Base-by-base conservation (phyloP, 2,888 invertebrate genomes). In the Netelia inedita region DNA sequence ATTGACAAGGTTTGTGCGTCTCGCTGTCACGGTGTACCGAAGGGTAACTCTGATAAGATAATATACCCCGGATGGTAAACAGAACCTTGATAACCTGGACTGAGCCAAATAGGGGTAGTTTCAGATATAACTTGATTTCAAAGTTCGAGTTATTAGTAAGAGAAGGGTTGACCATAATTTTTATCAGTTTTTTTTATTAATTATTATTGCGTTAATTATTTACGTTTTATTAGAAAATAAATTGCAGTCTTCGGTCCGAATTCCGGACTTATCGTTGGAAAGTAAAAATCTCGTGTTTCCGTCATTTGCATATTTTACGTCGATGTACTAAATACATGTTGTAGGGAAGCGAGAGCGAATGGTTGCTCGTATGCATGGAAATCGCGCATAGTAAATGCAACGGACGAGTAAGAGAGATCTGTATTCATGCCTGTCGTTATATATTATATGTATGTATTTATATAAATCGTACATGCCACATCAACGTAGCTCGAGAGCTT, bases 311-410 rank as follows among this genome's bases (percentile, higher is more conserved):
- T 35, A 43, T 35, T 53, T 23, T 41, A 50, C 19, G 50, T 46
- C 11, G 11, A 61, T 63, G 16, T 43, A 69, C 66, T 46, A 46
- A 9, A 41, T 59, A 28, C 55, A 35, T 21, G 35, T 46, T 50
- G 46, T 19, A 74, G 69, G 57, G 35, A 10, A 10, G 50, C 53
- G 72, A 53, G 74, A 55, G 41, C 65, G 83, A 87, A 87, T 83
- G 83, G 57, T 76, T 81, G 82, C n/a, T 83, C 88, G 89, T 91
- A 91, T 92, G 91, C 90, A 92, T 91, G 92, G 87, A 90, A 91
- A 92, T 92, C 92, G 92, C 91, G 92, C 90, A 35, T 91, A 91
- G 90, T 90, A 91, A 46, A 91, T 91, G 89, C 89, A 46, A 11
- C 90, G 88, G 90, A 88, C 88, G 35, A 6, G 35, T 35, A 88